Conservation (phyloP, 2,797 vertebrate species). For the Sternotherus odoratus region DNA sequence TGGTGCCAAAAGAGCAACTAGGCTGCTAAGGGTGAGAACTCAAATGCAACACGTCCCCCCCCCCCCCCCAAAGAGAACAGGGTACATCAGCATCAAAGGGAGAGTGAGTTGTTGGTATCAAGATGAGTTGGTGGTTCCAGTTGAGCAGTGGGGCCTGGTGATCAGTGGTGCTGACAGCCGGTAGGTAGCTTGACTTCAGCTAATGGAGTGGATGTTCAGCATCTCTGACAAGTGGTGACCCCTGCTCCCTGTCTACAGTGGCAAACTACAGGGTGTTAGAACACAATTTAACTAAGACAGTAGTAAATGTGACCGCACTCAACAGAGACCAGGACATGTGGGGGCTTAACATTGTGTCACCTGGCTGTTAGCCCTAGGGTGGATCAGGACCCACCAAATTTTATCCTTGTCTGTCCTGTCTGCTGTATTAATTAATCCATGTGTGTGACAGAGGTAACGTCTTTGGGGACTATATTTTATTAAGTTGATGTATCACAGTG, state of each 20-base stretch:
- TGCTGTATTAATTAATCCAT: not conserved
- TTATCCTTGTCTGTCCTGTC: not conserved
- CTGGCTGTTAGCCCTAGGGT: not conserved
- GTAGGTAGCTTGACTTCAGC: not conserved
- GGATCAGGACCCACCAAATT: not conserved
- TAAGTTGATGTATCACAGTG: too few relatives aligned
- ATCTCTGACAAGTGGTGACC: not conserved
- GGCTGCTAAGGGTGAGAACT: not conserved
- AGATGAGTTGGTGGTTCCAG: not conserved
- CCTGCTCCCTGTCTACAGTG: not conserved
- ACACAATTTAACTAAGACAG: too few relatives aligned
- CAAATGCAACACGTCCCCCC: too few relatives aligned
- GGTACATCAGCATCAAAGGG: not conserved
- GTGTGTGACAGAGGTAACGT: not conserved
- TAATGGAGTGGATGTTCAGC: not conserved
- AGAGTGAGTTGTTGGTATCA: not conserved
- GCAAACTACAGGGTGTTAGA: not conserved
- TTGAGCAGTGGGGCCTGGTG: not conserved
- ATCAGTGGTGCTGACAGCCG: not conserved
- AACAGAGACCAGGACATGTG: too few relatives aligned
- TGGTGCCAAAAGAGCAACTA: not conserved
- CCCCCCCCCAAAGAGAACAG: not conserved
- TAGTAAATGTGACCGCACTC: too few relatives aligned
- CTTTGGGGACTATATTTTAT: too few relatives aligned
- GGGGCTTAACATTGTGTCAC: too few relatives aligned